Evolutionary conservation across 2,888 invertebrate species (phyloP).

Genomic region (Trilocha varians): DNA sequence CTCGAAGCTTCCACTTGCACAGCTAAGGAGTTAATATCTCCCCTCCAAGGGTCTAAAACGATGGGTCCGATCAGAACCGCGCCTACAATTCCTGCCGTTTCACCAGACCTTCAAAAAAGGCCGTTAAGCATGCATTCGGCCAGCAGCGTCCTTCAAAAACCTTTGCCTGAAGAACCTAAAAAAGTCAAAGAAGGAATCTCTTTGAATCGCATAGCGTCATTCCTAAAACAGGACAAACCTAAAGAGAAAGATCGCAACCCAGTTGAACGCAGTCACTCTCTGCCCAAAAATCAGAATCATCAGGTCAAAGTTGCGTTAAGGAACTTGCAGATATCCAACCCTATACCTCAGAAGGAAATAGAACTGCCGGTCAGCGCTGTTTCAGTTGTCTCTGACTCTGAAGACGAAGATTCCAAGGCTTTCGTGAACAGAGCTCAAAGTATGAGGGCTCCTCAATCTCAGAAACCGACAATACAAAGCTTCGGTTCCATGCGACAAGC

Average conservation of each 20-base stretch:
- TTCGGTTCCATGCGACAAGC: slow-evolving; percentile 89
- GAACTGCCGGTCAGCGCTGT: slow-evolving; percentile 74
- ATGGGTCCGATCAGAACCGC: slow-evolving; percentile 75
- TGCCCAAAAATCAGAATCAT: slow-evolving; percentile 73
- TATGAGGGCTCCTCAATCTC: slow-evolving; percentile 77
- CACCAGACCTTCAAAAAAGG: slow-evolving; percentile 57
- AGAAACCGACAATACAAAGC: slow-evolving; percentile 78
- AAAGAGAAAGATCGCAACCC: slow-evolving; percentile 66
- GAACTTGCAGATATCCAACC: slow-evolving; percentile 86
- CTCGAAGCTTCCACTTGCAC: slow-evolving; percentile 87
- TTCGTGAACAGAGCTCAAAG: slow-evolving; percentile 86
- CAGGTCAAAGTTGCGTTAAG: slow-evolving; percentile 78
- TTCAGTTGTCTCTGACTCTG: slow-evolving; percentile 70
- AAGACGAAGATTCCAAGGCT: slow-evolving; percentile 70
- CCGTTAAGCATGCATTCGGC: slow-evolving; percentile 67
- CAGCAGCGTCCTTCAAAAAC: slow-evolving; percentile 48
- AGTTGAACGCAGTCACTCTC: slow-evolving; percentile 69
- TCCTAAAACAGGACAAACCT: slow-evolving; percentile 76
- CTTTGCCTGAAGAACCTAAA: slow-evolving; percentile 65
- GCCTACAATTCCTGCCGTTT: slow-evolving; percentile 59
- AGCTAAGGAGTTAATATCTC: slow-evolving; percentile 80
- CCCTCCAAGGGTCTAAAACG: slow-evolving; percentile 74
- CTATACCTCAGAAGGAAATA: slow-evolving; percentile 82
- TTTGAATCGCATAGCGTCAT: slow-evolving; percentile 83
- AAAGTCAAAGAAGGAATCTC: slow-evolving; percentile 75